A percentile compares a stretch with the other conserved stretches of the same genome.
phyloP scores from a whole-genome alignment of 2,797 vertebrate species.

The Galagoides demidoff region DNA sequence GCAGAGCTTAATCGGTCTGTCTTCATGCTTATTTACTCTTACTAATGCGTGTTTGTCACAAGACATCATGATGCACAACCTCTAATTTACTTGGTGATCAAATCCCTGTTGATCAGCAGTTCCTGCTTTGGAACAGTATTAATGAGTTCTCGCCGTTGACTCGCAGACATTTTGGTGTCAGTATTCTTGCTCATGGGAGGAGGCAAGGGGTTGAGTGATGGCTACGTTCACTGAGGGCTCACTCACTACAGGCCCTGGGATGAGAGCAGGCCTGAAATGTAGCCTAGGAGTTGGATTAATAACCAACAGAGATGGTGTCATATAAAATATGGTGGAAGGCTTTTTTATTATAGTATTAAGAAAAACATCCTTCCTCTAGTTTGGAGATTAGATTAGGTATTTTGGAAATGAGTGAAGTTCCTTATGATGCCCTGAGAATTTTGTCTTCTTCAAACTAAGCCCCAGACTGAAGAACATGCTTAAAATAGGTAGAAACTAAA shows the following conservation, averaged over 20 bases:
- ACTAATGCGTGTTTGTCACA: conserved; percentile 68
- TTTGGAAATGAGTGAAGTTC: conserved; percentile 73
- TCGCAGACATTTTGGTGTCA: conserved; percentile 66
- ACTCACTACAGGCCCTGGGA: conserved; percentile 35
- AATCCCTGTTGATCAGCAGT: conserved; percentile 68
- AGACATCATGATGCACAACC: conserved; percentile 58
- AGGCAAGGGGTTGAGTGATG: conserved; percentile 71
- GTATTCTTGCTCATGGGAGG: conserved; percentile 63
- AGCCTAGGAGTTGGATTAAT: conserved; percentile 77
- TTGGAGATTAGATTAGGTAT: conserved; percentile 81
- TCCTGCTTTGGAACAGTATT: conserved; percentile 68
- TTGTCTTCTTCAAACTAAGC: conserved; percentile 76
- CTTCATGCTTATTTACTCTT: conserved; percentile 62
- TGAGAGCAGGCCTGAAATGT: conserved; percentile 65
- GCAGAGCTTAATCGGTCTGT: conserved; percentile 46
- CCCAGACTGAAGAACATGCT: conserved; percentile 43
- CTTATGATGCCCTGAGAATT: conserved; percentile 77
- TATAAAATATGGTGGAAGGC: conserved; percentile 63
- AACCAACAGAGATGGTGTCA: conserved; percentile 72
- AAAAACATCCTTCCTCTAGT: conserved; percentile 73
- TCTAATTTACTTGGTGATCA: conserved; percentile 65
- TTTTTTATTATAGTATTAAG: conserved; percentile 75
- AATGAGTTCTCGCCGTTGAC: conserved; percentile 66
- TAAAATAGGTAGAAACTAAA: conserved; percentile 22
- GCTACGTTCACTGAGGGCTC: conserved; percentile 53